phyloP scores from a whole-genome alignment of 1,140 invertebrate genomes.

The Manduca sexta region DNA sequence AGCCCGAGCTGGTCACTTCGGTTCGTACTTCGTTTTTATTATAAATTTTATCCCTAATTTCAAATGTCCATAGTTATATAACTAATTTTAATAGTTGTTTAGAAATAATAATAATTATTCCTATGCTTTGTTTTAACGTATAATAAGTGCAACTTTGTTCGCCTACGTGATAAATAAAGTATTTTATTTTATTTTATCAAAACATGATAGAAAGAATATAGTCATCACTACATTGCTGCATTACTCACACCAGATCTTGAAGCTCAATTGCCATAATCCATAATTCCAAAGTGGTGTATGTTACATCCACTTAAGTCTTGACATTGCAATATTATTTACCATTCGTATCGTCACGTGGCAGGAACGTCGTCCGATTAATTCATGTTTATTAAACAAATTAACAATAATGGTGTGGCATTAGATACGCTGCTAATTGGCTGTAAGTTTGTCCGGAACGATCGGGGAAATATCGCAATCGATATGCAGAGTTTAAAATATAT shows the following conservation, averaged over 20 bases:
- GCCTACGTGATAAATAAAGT: too few relatives aligned
- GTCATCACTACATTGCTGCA: too few relatives aligned
- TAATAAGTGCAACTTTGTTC: too few relatives aligned
- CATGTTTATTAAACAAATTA: conserved; percentile 66
- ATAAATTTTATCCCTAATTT: too few relatives aligned
- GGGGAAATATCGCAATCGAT: conserved; percentile 18
- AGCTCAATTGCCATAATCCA: conserved; percentile 41
- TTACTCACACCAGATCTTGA: conserved; percentile 12
- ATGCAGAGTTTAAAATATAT: conserved; percentile 7
- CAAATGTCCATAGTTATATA: too few relatives aligned
- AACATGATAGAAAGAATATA: too few relatives aligned
- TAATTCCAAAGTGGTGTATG: conserved; percentile 28
- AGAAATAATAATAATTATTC: too few relatives aligned
- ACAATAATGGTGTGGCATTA: conserved; percentile 44
- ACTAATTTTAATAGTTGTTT: too few relatives aligned
- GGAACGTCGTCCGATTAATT: conserved; percentile 45
- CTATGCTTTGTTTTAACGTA: too few relatives aligned
- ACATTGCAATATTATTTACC: conserved; percentile 52
- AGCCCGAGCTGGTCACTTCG: too few relatives aligned
- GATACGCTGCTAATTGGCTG: conserved; percentile 44
- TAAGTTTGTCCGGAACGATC: conserved; percentile 3
- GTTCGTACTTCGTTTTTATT: too few relatives aligned
- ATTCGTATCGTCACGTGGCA: conserved; percentile 40
- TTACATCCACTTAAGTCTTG: conserved; percentile 56
- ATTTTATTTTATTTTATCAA: too few relatives aligned